phyloP scores from a whole-genome alignment of 2,888 invertebrate genomes.

The Rugalucina vietnamica region DNA sequence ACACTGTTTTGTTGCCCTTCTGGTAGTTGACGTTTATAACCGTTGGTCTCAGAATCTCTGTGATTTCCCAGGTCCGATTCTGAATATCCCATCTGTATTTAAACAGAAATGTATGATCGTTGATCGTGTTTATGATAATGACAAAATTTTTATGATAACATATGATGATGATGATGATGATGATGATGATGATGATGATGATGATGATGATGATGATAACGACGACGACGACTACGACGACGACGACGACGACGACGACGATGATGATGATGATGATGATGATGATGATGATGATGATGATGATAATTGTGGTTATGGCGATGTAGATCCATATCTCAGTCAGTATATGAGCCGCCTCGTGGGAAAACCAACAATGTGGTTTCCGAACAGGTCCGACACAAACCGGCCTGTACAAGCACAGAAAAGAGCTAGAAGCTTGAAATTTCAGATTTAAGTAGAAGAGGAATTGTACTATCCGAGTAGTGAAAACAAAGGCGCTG shows the following conservation, averaged over 20 bases:
- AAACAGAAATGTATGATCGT: neutral
- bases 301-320: neutral
- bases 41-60: constrained; percentile 84
- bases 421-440: too few relatives aligned
- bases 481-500: too few relatives aligned
- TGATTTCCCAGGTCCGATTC: constrained; percentile 84
- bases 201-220: neutral
- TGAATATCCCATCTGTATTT: constrained; percentile 84
- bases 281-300: neutral
- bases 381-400: too few relatives aligned
- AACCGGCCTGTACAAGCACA: too few relatives aligned
- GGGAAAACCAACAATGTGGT: too few relatives aligned
- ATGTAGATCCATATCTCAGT: too few relatives aligned
- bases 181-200: constrained; percentile 6
- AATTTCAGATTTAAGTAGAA: too few relatives aligned
- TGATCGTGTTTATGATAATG: neutral
- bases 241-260: neutral
- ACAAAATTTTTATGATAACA: neutral
- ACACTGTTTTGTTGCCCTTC: constrained; percentile 83
- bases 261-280: neutral
- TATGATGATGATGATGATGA: neutral
- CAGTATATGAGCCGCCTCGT: too few relatives aligned
- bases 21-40: constrained; percentile 85
- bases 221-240: too few relatives aligned
- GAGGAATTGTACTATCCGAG: too few relatives aligned